Evolutionary conservation across 2,888 invertebrate genomes (phyloP).

Genomic region (Agriopis marginaria): DNA sequence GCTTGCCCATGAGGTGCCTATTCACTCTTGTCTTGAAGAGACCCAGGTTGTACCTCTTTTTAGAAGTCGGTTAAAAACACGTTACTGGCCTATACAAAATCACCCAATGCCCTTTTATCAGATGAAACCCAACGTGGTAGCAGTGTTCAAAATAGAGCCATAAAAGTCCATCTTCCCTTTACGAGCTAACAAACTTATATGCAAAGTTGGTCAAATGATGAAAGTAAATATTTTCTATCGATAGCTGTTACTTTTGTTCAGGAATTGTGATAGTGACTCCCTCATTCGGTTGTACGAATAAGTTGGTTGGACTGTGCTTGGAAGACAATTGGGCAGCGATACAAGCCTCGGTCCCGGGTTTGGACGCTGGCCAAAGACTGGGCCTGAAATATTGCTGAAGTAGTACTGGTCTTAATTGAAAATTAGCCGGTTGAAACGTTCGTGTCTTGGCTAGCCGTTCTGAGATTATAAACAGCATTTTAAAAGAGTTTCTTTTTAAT

Average conservation of each 20-base stretch:
- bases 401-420: slow-evolving; percentile 13
- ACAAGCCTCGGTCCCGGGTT: slow-evolving; percentile 7
- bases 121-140: background rate
- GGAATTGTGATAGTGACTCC: background rate
- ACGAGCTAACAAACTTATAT: background rate
- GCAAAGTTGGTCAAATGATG: background rate
- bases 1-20: too few relatives aligned
- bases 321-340: slow-evolving; percentile 24
- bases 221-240: background rate
- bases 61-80: too few relatives aligned
- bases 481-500: too few relatives aligned
- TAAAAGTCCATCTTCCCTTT: slow-evolving; percentile 10
- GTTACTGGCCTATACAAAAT: background rate
- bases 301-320: background rate
- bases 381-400: slow-evolving; percentile 12
- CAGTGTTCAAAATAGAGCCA: slow-evolving; percentile 11
- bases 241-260: background rate
- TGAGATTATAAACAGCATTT: too few relatives aligned
- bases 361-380: slow-evolving; percentile 27
- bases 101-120: background rate
- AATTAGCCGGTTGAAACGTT: slow-evolving; percentile 15
- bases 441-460: slow-evolving; percentile 6
- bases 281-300: background rate
- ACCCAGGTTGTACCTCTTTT: too few relatives aligned
- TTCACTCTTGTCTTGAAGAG: too few relatives aligned